Evolutionary conservation across 2,113 vertebrate genomes (phyloP), one percentile per base, ranked within the genome.

Genomic region (Riparia riparia): DNA sequence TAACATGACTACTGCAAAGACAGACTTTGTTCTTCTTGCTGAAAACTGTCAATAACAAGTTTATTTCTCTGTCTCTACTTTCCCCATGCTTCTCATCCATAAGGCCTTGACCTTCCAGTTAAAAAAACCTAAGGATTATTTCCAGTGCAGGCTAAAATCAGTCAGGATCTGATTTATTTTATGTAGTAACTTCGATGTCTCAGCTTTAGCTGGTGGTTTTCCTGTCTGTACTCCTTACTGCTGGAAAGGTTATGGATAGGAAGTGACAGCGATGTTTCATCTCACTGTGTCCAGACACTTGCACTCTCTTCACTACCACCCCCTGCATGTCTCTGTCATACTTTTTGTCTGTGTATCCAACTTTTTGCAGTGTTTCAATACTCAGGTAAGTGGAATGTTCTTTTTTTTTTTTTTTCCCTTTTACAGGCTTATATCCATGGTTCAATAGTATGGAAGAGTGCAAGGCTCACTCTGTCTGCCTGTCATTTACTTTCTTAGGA

Each of bases 21-120:
- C 76, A 95, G 70, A 74, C 81, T 96, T 97, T 94, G 78, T 95
- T 91, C 44, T 95, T 96, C 93, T 95, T 97, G 91, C 66, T 97
- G 95, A 95, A 96, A 97, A 96, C 76, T 91, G 68, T 95, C 89
- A 93, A 76, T 90, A 94, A 97, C 82, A 95, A 89, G 31, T 49
- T 96, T 95, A 91, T 95, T 95, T 88, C 66, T 91, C 93, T 94
- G 82, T 92, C 74, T 96, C 69, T 85, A 80, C 49, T 93, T 96
- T 88, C 39, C 70, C 69, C 42, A 57, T 54, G 20, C 47, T 93
- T 88, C 60, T 97, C 88, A 93, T 54, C 22, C 10, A 14, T 37
- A 66, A 94, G 19, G 15, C 74, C 68, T 83, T 94, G 89, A 89
- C 82, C 96, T 93, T 86, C 77, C 54, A 83, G 41, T 96, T 97